A percentile compares a stretch with the other conserved stretches of the same genome.
These are phyloP conservation scores for Beris chalybata DNA, from an alignment of 2,888 invertebrate genomes.

Conservation along the genomic window DNA sequence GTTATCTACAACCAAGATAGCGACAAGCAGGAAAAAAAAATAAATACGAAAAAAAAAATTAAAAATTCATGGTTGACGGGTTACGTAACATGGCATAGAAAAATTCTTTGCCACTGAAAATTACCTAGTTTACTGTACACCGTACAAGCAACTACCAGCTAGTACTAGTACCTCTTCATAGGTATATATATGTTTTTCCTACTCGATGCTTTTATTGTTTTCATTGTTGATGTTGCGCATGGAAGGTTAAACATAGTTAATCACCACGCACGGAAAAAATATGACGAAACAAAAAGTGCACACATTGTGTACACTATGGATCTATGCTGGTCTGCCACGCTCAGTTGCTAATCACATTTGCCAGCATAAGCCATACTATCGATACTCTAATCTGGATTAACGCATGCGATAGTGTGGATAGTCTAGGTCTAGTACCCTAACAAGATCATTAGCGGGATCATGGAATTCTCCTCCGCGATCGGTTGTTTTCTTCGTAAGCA, in stretches of 20 bases:
- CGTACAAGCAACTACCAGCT: background rate
- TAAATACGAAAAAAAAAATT: slow-evolving; percentile 18
- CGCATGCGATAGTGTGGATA: too few species aligned
- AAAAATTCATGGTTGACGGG: slow-evolving; percentile 36
- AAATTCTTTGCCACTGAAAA: slow-evolving; percentile 27
- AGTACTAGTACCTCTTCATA: background rate
- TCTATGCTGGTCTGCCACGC: slow-evolving; percentile 1
- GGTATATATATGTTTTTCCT: background rate
- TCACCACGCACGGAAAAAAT: slow-evolving; percentile 32
- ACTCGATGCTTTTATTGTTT: slow-evolving; percentile 6
- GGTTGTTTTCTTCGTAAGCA: too few species aligned
- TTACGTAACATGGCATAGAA: slow-evolving; percentile 34
- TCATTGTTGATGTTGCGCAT: slow-evolving; percentile 36
- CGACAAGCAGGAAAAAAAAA: slow-evolving; percentile 1
- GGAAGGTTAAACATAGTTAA: slow-evolving; percentile 37
- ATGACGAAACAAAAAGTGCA: slow-evolving; percentile 30
- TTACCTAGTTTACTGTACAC: slow-evolving; percentile 16
- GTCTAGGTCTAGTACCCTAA: too few species aligned
- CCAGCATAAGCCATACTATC: background rate
- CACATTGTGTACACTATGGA: slow-evolving; percentile 10
- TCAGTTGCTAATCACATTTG: slow-evolving; percentile 13
- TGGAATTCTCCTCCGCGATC: too few species aligned
- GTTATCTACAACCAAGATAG: slow-evolving; percentile 5
- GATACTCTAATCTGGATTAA: too few species aligned
- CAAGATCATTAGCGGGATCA: too few species aligned